Percentiles rank a stretch among this genome's conserved stretches.
Conservation (phyloP, 2,888 invertebrate species). For the Azorinus chamasolen region DNA sequence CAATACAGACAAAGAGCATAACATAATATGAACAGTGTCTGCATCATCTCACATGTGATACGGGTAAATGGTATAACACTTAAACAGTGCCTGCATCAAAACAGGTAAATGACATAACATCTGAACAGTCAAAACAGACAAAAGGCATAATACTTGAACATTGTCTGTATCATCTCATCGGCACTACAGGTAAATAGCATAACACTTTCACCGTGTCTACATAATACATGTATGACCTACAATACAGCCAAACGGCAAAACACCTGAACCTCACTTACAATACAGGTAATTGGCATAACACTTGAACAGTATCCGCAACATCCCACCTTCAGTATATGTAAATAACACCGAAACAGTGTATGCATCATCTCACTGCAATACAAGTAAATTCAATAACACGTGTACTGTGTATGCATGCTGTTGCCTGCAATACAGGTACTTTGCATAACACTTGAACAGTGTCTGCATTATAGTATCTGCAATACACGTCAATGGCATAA, state of each 20-base stretch:
- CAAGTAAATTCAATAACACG: background rate
- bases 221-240: conserved; percentile 39
- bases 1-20: no score
- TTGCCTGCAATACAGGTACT: conserved; percentile 19
- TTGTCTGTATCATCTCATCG: no score
- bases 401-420: background rate
- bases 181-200: no score
- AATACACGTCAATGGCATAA: conserved; percentile 1
- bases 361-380: conserved; percentile 19
- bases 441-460: background rate
- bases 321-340: conserved; percentile 20
- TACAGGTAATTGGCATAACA: background rate
- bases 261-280: conserved; percentile 16
- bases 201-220: conserved; percentile 23
- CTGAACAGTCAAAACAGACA: no score
- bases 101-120: no score
- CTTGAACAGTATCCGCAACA: background rate
- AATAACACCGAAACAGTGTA: background rate
- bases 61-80: no score
- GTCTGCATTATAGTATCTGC: conserved; percentile 13
- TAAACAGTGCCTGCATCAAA: no score
- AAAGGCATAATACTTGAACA: no score
- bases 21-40: no score
- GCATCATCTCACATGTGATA: no score
- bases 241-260: conserved; percentile 1